Base-by-base conservation (phyloP, 2,113 vertebrate species). In the Bos indicus region DNA sequence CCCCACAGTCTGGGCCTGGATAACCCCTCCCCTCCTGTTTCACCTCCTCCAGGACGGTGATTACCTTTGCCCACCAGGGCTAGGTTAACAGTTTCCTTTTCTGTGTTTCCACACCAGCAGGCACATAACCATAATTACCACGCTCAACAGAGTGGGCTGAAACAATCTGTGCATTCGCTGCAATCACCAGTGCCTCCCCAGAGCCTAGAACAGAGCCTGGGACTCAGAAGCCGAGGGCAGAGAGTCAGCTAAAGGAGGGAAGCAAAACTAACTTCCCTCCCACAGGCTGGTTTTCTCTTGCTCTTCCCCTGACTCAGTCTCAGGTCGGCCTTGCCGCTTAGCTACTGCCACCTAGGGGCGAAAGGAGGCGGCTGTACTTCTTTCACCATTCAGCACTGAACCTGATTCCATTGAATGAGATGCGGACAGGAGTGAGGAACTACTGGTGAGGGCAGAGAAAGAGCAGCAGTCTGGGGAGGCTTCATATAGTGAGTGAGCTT, bases 341-440 rank as follows among this genome's bases (percentile, higher is more conserved):
- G 11, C 74, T 89, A 52, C 51, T 89, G 95, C 97, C 98, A 98
- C 56, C 98, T 97, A 97, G 67, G 8, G 97, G n/a, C 28, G 0
- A 77, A 46, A 85, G 25, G 83, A 59, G 52, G 36, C 2, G 28
- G 43, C 36, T 36, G 54, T 87, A 36, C 48, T 25, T 48, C 64
- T 81, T 62, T 89, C 56, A 17, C 51, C 28, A 56, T 57, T 74
- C 71, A 77, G 71, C 6, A 7, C 67, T 77, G 71, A 43, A 43
- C 25, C 40, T 14, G 40, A 77, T 26, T 26, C 71, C 71, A 77
- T 4, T 43, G 95, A 97, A 48, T 60, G 81, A 60, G 92, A 95
- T 46, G 52, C 64, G 88, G 77, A 87, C 87, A 88, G 83, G 57
- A 60, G 64, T 1, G 1, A 86, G 82, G 59, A 33, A 96, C 88